Evolutionary conservation across 2,797 vertebrate genomes (phyloP), one percentile per base, ranked within the genome.

Genomic region (Lepus oiostolus): DNA sequence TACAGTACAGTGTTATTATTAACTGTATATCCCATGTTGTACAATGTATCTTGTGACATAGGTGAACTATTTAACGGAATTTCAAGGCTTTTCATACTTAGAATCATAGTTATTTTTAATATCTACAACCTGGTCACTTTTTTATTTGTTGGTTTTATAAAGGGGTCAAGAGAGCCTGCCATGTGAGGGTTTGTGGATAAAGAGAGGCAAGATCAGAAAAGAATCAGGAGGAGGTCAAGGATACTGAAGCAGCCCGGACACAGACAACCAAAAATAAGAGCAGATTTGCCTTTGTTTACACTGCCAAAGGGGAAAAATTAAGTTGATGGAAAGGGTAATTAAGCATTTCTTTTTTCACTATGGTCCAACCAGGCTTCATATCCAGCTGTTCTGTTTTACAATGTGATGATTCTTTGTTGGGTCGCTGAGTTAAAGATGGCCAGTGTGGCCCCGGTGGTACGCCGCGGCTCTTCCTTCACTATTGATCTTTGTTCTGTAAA

Each of bases 311-410:
- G 96, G 96, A 93, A 95, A 97, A 92, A 96, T 96, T 96, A 97
- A 96, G 90, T 97, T 97, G 95, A 96, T 97, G 83, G 93, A 96
- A 96, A 96, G 60, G 82, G 93, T 92, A 97, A 97, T 97, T 96
- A 96, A 96, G 95, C 92, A 93, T 95, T 95, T 96, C 89, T 95
- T 93, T 95, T 90, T 63, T 86, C 74, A 88, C 93, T 80, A 47
- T 75, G 79, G 70, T 86, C 85, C 88, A 94, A 80, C 38, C 67
- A 3, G 14, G 76, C 79, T 80, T 92, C 90, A 71, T 58, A 68
- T 71, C 92, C 97, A 96, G 95, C 93, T 96, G 97, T 88, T 96
- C 88, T 77, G 16, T 92, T 90, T 95, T 75, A 63, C 71, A 7
- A 74, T n/a, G 67, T 88, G 87, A 94, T 86, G 83, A 54, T 80